phyloP scores from a whole-genome alignment of 2,888 invertebrate species.

The Stenchaetothrips biformis region DNA sequence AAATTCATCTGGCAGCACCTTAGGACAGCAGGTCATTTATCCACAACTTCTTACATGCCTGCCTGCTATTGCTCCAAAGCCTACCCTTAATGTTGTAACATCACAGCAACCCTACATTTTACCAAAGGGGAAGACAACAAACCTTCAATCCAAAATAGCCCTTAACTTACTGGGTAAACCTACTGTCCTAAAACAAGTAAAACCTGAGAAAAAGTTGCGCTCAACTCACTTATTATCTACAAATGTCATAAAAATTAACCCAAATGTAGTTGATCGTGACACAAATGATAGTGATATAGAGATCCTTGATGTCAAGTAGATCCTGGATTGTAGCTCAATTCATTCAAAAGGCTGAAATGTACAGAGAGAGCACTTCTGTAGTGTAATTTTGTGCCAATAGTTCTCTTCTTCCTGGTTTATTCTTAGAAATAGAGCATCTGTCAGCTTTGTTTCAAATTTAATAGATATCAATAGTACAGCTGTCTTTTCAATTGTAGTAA shows the following conservation, averaged over 20 bases:
- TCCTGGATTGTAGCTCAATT: neutral
- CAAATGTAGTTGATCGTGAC: conserved; percentile 3
- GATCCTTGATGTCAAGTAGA: conserved; percentile 3
- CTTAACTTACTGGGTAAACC: neutral
- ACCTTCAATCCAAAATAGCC: neutral
- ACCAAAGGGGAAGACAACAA: neutral
- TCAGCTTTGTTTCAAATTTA: no score
- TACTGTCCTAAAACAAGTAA: neutral
- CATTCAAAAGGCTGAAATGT: neutral
- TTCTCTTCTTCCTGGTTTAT: neutral
- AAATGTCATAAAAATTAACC: neutral
- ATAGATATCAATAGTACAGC: no score
- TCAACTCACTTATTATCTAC: neutral
- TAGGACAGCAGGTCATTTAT: neutral
- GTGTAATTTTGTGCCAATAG: neutral
- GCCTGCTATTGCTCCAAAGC: neutral
- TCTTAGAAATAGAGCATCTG: no score
- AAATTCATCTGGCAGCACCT: neutral
- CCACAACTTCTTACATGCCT: neutral
- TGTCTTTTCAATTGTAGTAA: no score
- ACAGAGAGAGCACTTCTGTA: neutral
- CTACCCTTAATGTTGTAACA: neutral
- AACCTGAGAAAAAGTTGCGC: neutral
- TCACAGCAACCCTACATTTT: neutral
- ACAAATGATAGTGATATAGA: conserved; percentile 2